Conservation (phyloP, 2,113 vertebrate genomes). For the Tor tambroides region DNA sequence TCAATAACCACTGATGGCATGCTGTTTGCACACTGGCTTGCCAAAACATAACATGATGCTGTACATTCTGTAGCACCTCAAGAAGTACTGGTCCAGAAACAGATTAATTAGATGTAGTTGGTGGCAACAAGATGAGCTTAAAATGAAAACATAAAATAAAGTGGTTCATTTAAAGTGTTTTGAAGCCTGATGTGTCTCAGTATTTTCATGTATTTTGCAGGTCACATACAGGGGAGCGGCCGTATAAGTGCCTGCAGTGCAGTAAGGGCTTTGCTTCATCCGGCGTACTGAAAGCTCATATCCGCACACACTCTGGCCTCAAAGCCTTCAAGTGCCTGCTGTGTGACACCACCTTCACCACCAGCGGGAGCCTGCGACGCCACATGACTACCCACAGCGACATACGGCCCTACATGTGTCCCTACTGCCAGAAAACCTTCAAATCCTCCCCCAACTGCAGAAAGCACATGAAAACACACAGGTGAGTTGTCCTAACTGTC, state of each 20-base stretch:
- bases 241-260: conserved; percentile 95
- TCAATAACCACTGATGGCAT: neutral
- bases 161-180: neutral
- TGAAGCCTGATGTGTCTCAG: neutral
- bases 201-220: conserved; percentile 65
- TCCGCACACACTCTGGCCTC: conserved; percentile 93
- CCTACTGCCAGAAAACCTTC: conserved; percentile 99
- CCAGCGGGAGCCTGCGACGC: conserved; percentile 91
- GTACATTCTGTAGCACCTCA: neutral
- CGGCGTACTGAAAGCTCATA: conserved; percentile 95
- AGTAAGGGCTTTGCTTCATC: conserved; percentile 96
- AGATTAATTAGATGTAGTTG: neutral
- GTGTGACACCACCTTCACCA: conserved; percentile 96
- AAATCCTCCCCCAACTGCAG: conserved; percentile 98
- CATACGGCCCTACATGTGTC: conserved; percentile 96
- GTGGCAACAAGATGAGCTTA: neutral
- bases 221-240: conserved; percentile 96
- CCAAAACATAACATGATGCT: neutral
- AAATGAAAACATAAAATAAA: neutral
- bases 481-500: conserved; percentile 68
- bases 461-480: conserved; percentile 99
- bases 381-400: conserved; percentile 98
- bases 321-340: conserved; percentile 95
- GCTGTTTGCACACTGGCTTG: neutral
- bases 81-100: neutral